Evolutionary conservation across 23 tunicate species (phyloP), one percentile per base, ranked within the genome.

Genomic region (Phallusia fumigata): DNA sequence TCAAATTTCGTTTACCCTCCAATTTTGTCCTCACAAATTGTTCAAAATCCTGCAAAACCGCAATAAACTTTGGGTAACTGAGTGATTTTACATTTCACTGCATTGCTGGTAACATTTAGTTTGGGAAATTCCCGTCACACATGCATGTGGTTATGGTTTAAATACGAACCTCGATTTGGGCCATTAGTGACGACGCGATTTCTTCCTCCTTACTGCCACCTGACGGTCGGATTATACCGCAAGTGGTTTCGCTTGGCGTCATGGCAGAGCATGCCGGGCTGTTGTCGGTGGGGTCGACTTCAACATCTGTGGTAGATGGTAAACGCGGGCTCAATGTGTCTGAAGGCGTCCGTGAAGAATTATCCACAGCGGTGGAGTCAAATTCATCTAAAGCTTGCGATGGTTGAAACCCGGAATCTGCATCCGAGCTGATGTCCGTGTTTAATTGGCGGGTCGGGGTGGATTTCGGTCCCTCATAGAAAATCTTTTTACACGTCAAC

Each of bases 141-240:
- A n/a, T n/a, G n/a, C n/a, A n/a, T n/a, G n/a, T 21, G 69, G 26
- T 58, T 58, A 6, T 24, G 13, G 36, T 78, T 44, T 47, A 8
- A 19, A 52, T 26, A 58, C 49, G 24, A 12, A 88, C 95, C 86
- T 85, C 95, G 11, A 90, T 90, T 30, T 90, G 83, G 0, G 89
- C 89, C 30, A 90, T 69, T n/a, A 85, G 76, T 21, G 89, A 80
- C 5, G 85, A 82, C 44, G 81, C 89, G 32, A 90, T 81, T 65
- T 90, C 89, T 74, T 90, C 86, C 50, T 35, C 52, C 28, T 32
- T 73, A 26, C 16, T 76, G 30, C 33, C 18, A 0, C 69, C 22
- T 22, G 16, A 36, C 53, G 31, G 81, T 0, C 34, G 69, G 33
- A 35, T 44, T 64, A 58, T 75, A 58, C 3, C 26, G 13, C 3